These are phyloP conservation scores for Pituophis catenifer DNA, from an alignment of 2,113 vertebrate genomes.

Conservation along the genomic window DNA sequence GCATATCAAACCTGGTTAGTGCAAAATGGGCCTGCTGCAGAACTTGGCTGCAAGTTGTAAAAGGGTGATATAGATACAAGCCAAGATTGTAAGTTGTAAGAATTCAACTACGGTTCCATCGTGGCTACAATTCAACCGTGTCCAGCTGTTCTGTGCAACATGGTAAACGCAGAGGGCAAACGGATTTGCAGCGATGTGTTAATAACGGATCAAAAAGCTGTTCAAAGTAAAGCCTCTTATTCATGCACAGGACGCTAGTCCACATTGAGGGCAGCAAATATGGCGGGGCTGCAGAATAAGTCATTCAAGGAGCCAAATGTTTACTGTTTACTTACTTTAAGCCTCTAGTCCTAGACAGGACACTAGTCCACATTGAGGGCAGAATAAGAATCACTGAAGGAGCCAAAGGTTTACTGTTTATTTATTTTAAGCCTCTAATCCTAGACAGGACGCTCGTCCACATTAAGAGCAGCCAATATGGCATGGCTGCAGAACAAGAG, in stretches of 20 bases:
- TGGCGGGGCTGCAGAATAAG: background rate
- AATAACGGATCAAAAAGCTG: background rate
- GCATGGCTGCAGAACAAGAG: no score
- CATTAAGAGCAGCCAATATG: no score
- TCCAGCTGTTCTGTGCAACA: no score
- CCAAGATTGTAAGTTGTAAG: no score
- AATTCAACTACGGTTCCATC: no score
- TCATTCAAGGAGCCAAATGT: background rate
- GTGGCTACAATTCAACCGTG: background rate
- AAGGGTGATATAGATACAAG: background rate
- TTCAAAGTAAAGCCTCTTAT: background rate
- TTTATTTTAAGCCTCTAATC: no score
- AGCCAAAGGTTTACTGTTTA: no score
- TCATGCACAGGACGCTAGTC: background rate
- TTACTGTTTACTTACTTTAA: background rate
- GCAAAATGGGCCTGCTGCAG: background rate
- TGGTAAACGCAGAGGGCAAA: background rate
- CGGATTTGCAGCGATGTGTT: background rate
- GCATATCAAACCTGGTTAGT: background rate
- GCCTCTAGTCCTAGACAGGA: no score
- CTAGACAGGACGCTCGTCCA: no score
- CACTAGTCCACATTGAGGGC: no score
- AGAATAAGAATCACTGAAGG: no score
- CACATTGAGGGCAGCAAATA: background rate
- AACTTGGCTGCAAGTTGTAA: background rate